Evolutionary conservation across 2,888 invertebrate genomes (phyloP).

Genomic region (Eustalomyia histrio): DNA sequence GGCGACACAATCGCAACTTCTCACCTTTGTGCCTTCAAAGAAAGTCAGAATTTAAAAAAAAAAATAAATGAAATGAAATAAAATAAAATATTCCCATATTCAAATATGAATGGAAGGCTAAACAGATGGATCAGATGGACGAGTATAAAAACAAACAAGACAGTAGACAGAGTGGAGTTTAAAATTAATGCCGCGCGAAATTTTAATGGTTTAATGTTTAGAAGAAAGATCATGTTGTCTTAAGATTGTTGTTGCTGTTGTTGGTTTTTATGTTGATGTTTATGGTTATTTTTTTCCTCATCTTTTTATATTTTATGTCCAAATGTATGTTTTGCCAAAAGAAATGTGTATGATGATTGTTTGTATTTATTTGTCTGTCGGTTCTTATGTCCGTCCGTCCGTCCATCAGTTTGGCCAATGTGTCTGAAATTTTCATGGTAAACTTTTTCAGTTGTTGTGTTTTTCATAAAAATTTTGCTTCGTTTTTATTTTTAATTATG

Average conservation of each 20-base stretch:
- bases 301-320: constrained; percentile 16
- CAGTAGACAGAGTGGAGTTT: constrained; percentile 58
- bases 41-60: not conserved
- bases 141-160: constrained; percentile 48
- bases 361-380: constrained; percentile 46
- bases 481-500: constrained; percentile 62
- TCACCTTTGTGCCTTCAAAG: constrained; percentile 71
- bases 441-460: constrained; percentile 16
- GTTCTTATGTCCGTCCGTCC: constrained; percentile 25
- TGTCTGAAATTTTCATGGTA: constrained; percentile 6
- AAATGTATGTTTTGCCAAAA: constrained; percentile 19
- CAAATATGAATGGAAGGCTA: constrained; percentile 54
- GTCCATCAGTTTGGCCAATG: constrained; percentile 23
- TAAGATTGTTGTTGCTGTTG: constrained; percentile 27
- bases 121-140: constrained; percentile 61
- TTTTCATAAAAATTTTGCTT: constrained; percentile 49
- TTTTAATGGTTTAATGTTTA: constrained; percentile 64
- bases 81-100: constrained; percentile 44
- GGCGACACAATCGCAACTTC: constrained; percentile 71
- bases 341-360: constrained; percentile 30
- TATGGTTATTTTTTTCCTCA: constrained; percentile 49
- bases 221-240: constrained; percentile 49
- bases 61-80: constrained; percentile 10
- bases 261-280: constrained; percentile 38
- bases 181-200: constrained; percentile 66